phyloP scores from a whole-genome alignment of 2,888 invertebrate genomes.

The Geotrupes spiniger region DNA sequence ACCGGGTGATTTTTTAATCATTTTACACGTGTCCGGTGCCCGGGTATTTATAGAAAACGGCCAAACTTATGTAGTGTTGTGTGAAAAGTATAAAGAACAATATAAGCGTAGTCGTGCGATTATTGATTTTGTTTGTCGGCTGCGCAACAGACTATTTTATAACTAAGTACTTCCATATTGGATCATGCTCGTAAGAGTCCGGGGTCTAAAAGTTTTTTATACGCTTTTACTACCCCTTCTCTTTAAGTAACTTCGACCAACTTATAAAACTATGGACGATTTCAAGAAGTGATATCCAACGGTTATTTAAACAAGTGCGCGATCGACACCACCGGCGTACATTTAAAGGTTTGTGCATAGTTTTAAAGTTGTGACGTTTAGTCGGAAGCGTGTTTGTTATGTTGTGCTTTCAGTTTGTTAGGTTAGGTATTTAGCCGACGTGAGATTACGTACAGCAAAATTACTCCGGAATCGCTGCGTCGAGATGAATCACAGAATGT shows the following conservation, averaged over 20 bases:
- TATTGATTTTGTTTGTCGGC: conserved; percentile 38
- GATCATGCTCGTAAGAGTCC: conserved; percentile 45
- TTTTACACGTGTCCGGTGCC: no score
- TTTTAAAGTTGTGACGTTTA: conserved; percentile 29
- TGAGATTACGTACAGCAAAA: conserved; percentile 29
- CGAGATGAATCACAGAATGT: conserved; percentile 15
- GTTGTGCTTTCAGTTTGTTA: conserved; percentile 35
- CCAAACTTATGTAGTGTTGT: conserved; percentile 10
- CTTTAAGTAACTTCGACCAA: conserved; percentile 41
- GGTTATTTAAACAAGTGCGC: conserved; percentile 24
- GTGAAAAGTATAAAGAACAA: conserved; percentile 23
- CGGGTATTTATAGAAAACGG: no score
- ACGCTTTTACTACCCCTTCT: conserved; percentile 42
- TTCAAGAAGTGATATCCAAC: conserved; percentile 26
- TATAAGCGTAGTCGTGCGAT: conserved; percentile 28
- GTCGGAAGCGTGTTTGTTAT: conserved; percentile 35
- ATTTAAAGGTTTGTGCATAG: conserved; percentile 30
- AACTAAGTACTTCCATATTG: conserved; percentile 42
- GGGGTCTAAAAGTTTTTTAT: conserved; percentile 44
- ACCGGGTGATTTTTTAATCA: no score
- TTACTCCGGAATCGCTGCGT: conserved; percentile 22
- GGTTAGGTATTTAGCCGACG: conserved; percentile 31
- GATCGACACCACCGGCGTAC: conserved; percentile 17
- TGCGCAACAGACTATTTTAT: conserved; percentile 38
- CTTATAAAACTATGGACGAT: conserved; percentile 38